A percentile compares a stretch with the other conserved stretches of the same genome.
phyloP scores from a whole-genome alignment of 2,113 vertebrate genomes.

The Sterrhoptilus dennistouni region DNA sequence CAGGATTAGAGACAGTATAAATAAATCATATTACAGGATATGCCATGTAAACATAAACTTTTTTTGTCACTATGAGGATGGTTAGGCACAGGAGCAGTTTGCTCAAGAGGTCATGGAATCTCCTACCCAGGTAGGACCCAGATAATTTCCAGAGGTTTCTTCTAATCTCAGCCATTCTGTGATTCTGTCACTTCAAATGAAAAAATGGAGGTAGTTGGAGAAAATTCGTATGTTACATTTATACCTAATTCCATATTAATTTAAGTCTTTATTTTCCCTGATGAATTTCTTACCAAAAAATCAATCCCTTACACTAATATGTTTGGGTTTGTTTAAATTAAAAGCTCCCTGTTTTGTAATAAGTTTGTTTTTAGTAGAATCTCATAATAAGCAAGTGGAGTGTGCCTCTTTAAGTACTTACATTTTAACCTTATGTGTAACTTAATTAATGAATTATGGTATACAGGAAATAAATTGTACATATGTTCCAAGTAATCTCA shows the following conservation, averaged over 20 bases:
- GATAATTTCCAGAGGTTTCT: neutral
- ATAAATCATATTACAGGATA: neutral
- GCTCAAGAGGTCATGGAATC: neutral
- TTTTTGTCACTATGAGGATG: neutral
- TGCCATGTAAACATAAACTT: neutral
- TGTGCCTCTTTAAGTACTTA: constrained; percentile 21
- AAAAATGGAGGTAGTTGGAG: neutral
- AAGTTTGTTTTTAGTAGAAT: neutral
- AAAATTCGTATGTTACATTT: neutral
- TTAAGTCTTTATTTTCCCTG: neutral
- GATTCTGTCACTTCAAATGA: neutral
- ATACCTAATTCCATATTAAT: neutral
- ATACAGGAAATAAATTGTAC: constrained; percentile 57
- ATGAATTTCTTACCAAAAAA: neutral
- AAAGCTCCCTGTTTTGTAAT: neutral
- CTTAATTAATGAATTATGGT: constrained; percentile 60
- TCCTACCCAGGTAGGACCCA: neutral
- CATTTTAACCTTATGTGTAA: constrained; percentile 50
- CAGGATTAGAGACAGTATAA: neutral
- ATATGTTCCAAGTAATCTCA: constrained; percentile 63
- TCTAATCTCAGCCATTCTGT: neutral
- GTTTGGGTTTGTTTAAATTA: neutral
- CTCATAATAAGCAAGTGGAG: neutral
- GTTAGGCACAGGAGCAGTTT: neutral
- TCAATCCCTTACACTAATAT: neutral